phyloP scores from a whole-genome alignment of 2,888 invertebrate genomes.

The Eupithecia tripunctaria region DNA sequence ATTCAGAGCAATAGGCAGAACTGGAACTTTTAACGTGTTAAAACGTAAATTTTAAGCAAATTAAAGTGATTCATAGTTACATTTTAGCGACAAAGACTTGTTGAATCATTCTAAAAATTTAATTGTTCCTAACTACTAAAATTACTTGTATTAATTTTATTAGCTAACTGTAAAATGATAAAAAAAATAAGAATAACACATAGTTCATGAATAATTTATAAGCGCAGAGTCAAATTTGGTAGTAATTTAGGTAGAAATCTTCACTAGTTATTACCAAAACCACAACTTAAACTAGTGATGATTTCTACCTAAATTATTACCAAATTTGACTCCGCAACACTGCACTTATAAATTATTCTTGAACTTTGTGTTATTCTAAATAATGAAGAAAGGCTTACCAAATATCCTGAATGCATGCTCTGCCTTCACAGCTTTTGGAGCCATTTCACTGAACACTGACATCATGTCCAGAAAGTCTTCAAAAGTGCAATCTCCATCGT shows the following conservation, averaged over 20 bases:
- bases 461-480: conserved; percentile 99
- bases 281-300: too few relatives aligned
- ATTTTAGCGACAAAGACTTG: neutral
- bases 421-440: conserved; percentile 96
- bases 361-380: too few relatives aligned
- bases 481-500: conserved; percentile 96
- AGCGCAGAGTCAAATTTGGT: neutral
- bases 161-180: too few relatives aligned
- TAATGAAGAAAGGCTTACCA: conserved; percentile 83
- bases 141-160: too few relatives aligned
- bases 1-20: neutral
- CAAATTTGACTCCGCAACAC: too few relatives aligned
- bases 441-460: conserved; percentile 96
- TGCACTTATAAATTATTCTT: too few relatives aligned
- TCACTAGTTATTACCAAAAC: too few relatives aligned
- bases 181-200: too few relatives aligned
- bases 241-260: too few relatives aligned
- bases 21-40: too few relatives aligned
- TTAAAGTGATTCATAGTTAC: neutral
- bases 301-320: too few relatives aligned
- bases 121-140: neutral
- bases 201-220: neutral
- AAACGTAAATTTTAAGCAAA: too few relatives aligned
- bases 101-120: neutral
- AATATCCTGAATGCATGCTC: conserved; percentile 98